Percentiles rank a stretch among this genome's conserved stretches.
phyloP scores from a whole-genome alignment of 2,113 vertebrate genomes.

The Aspidoscelis tigris region DNA sequence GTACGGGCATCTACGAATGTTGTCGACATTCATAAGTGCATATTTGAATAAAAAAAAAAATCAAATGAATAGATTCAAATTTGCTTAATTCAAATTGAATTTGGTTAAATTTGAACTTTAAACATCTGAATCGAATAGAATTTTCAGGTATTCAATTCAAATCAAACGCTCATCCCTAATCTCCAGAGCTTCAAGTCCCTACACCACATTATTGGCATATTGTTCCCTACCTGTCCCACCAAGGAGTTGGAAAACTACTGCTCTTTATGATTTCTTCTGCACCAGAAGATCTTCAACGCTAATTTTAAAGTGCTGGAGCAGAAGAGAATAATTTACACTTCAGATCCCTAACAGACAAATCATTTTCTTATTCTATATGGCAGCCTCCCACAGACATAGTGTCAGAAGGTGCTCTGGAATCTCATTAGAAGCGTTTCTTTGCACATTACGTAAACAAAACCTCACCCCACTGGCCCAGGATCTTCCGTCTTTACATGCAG shows the following conservation, averaged over 20 bases:
- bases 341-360: slow-evolving; percentile 68
- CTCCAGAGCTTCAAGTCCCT: fast-evolving
- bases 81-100: no score
- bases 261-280: slow-evolving; percentile 34
- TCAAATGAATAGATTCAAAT: no score
- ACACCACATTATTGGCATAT: neutral
- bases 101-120: no score
- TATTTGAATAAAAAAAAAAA: no score
- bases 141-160: no score
- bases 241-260: slow-evolving; percentile 45
- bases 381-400: slow-evolving; percentile 61
- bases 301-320: slow-evolving; percentile 47
- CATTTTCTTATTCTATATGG: slow-evolving; percentile 66
- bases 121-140: no score
- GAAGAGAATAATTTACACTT: slow-evolving; percentile 48
- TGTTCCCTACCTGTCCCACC: neutral
- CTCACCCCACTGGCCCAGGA: slow-evolving; percentile 38
- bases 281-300: slow-evolving; percentile 37
- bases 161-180: no score
- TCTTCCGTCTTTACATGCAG: slow-evolving; percentile 27
- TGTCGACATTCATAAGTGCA: no score
- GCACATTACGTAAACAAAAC: slow-evolving; percentile 33
- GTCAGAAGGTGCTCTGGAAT: slow-evolving; percentile 63
- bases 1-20: no score
- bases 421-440: slow-evolving; percentile 58